These are phyloP conservation scores for Ciconia maguari DNA, from an alignment of 2,113 vertebrate species.

Conservation along the genomic window DNA sequence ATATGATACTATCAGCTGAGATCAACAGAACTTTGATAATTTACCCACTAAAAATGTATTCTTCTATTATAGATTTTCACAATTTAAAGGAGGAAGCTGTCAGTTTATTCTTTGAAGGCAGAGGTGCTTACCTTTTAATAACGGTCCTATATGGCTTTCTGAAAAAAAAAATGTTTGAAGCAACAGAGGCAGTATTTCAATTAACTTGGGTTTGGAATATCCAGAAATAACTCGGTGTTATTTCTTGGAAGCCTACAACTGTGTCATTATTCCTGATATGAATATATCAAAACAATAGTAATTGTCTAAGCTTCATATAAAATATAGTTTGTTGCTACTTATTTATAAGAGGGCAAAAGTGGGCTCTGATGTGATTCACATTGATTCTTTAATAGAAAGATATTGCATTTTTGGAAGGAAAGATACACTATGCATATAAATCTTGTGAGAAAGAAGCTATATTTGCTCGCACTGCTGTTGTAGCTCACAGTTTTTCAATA, in stretches of 20 bases:
- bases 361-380: not conserved
- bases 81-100: not conserved
- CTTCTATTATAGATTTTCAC: not conserved
- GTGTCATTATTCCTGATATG: not conserved
- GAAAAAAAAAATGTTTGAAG: not conserved
- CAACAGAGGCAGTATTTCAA: not conserved
- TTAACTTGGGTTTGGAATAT: not conserved
- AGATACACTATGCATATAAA: not conserved
- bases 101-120: not conserved
- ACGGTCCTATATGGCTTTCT: not conserved
- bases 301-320: not conserved
- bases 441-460: not conserved
- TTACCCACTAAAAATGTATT: not conserved
- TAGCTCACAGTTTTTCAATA: not conserved
- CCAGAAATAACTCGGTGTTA: not conserved
- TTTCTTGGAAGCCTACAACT: not conserved
- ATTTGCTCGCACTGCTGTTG: not conserved
- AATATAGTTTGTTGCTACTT: not conserved
- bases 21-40: not conserved
- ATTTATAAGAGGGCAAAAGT: not conserved
- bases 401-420: not conserved
- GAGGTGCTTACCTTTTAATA: not conserved
- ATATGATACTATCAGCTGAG: not conserved
- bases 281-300: not conserved
- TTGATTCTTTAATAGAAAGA: not conserved